These are phyloP conservation scores for Smutsia temminckii DNA, from an alignment of 2,797 vertebrate genomes.

Conservation along the genomic window DNA sequence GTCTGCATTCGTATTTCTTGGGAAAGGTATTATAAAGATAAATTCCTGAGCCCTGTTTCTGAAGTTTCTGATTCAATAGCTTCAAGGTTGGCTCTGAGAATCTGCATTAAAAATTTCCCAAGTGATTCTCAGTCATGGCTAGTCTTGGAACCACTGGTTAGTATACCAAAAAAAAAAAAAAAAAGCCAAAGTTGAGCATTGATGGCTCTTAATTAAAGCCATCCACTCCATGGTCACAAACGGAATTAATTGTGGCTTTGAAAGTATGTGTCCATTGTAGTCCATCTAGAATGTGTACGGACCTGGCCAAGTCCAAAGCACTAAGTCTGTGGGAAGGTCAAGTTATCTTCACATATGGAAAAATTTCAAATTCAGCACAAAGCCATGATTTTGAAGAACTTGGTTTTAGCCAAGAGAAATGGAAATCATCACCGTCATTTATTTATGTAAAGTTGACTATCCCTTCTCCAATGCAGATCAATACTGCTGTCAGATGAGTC, in stretches of 20 bases:
- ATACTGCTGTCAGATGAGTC: background rate
- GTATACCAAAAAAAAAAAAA: background rate
- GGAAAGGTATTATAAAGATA: background rate
- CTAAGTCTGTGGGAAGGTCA: background rate
- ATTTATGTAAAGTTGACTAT: background rate
- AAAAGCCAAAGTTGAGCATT: background rate
- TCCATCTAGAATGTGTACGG: background rate
- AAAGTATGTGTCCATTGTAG: background rate
- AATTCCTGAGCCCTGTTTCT: background rate
- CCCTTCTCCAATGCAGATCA: background rate
- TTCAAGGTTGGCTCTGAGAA: background rate
- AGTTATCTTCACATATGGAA: background rate
- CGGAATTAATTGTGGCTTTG: background rate
- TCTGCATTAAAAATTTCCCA: background rate
- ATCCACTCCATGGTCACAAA: background rate
- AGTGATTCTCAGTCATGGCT: background rate
- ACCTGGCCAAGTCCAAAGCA: background rate
- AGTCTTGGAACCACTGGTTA: background rate
- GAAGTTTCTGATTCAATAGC: background rate
- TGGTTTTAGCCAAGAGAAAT: background rate
- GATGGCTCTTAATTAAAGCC: background rate
- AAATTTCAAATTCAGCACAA: slow-evolving; percentile 14
- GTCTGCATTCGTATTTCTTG: background rate
- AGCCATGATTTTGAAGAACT: background rate
- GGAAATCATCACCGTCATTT: background rate